phyloP scores from a whole-genome alignment of 2,888 invertebrate species.

The Cerceris ruficornis region DNA sequence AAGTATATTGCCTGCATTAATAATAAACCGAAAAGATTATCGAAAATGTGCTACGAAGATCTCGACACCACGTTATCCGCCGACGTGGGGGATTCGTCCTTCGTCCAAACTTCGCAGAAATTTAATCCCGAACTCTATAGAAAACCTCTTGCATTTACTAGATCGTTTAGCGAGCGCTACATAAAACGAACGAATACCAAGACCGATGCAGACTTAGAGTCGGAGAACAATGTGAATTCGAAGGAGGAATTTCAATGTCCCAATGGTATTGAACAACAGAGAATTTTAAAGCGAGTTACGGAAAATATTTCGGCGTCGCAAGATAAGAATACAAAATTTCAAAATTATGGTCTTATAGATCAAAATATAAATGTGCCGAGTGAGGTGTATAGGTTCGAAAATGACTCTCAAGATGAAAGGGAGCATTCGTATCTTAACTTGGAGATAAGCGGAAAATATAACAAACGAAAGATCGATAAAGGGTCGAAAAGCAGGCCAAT shows the following conservation, averaged over 20 bases:
- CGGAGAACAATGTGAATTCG: not conserved
- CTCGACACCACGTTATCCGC: slow-evolving; percentile 85
- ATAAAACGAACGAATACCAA: slow-evolving; percentile 1
- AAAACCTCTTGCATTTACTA: slow-evolving; percentile 73
- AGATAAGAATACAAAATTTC: slow-evolving; percentile 72
- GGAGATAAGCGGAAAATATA: slow-evolving; percentile 56
- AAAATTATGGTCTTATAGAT: slow-evolving; percentile 77
- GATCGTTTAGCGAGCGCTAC: slow-evolving; percentile 71
- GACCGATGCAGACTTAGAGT: not conserved
- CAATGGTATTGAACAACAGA: slow-evolving; percentile 65
- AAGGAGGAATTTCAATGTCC: slow-evolving; percentile 12
- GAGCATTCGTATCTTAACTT: slow-evolving; percentile 68
- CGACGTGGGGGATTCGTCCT: slow-evolving; percentile 83
- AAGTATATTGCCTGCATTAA: slow-evolving; percentile 59
- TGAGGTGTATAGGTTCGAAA: not conserved
- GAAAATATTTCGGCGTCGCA: slow-evolving; percentile 73
- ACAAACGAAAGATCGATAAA: slow-evolving; percentile 14
- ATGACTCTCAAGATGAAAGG: slow-evolving; percentile 37
- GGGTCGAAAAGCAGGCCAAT: slow-evolving; percentile 69
- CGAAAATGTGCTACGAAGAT: slow-evolving; percentile 82
- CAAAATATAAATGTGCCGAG: not conserved
- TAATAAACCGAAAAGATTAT: slow-evolving; percentile 61
- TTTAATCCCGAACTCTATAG: slow-evolving; percentile 75
- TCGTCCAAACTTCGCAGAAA: slow-evolving; percentile 83
- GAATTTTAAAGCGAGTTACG: slow-evolving; percentile 71